Evolutionary conservation across 1,140 invertebrate genomes (phyloP).

Genomic region (Drosophila ercepeae): DNA sequence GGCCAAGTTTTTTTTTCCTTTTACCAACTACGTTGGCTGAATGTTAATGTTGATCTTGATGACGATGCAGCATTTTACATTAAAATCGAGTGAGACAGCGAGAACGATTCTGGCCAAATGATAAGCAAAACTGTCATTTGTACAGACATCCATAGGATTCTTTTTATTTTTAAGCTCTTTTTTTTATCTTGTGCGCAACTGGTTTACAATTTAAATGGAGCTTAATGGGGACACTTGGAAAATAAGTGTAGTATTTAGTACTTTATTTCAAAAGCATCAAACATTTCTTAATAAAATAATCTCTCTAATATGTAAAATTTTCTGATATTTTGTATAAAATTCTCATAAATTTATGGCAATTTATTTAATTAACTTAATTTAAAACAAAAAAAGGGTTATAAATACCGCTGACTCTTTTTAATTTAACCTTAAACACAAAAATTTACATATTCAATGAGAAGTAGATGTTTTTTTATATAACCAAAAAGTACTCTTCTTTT

Average conservation of each 20-base stretch:
- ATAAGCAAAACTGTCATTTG: constrained; percentile 78
- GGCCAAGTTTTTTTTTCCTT: not conserved
- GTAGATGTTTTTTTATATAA: no score
- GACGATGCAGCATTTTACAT: constrained; percentile 51
- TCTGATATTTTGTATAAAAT: not conserved
- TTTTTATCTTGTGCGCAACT: constrained; percentile 43
- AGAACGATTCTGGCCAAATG: constrained; percentile 65
- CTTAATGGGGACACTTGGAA: constrained; percentile 19
- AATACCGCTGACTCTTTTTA: not conserved
- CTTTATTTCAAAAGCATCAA: not conserved
- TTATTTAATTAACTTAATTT: not conserved
- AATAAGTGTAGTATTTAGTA: constrained; percentile 1
- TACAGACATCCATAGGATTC: constrained; percentile 30
- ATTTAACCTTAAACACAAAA: not conserved
- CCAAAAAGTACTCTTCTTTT: not conserved
- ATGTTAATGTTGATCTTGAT: constrained; percentile 34
- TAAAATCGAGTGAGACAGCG: constrained; percentile 16
- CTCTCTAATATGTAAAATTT: no score
- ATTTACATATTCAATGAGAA: not conserved
- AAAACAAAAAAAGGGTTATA: not conserved
- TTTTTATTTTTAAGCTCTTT: constrained; percentile 9
- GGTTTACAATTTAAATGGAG: constrained; percentile 67
- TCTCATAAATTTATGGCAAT: constrained; percentile 2
- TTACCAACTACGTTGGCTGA: constrained; percentile 8
- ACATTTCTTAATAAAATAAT: no score